phyloP scores from a whole-genome alignment of 1,140 invertebrate genomes.

The Drosophila ercepeae region DNA sequence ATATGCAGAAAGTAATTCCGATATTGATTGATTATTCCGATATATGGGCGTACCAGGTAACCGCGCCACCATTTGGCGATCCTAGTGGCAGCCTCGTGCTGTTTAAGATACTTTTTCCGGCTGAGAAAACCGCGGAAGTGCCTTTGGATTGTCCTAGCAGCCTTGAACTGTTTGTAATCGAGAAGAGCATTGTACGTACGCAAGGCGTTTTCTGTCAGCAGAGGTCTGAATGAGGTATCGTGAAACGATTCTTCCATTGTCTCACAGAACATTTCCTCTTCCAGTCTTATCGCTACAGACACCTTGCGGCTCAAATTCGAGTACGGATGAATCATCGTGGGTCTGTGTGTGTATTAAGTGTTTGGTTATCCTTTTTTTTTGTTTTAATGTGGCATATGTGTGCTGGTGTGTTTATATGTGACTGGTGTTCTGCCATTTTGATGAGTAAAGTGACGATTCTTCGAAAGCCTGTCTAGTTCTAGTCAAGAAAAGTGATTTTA shows the following conservation, averaged over 20 bases:
- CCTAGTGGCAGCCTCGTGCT: constrained; percentile 8
- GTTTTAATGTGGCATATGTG: neutral
- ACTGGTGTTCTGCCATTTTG: no score
- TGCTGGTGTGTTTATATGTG: neutral
- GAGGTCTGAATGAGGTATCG: neutral
- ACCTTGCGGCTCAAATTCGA: neutral
- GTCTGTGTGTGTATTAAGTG: neutral
- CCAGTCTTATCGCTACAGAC: neutral
- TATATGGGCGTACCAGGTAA: neutral
- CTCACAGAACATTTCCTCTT: neutral
- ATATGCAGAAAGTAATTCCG: neutral
- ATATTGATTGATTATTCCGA: neutral
- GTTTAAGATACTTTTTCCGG: rapidly evolving
- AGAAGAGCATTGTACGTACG: constrained; percentile 11
- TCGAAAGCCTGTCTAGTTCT: no score
- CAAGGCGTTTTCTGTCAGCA: neutral
- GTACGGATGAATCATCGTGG: no score
- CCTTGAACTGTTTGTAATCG: constrained; percentile 66
- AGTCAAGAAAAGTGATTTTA: no score
- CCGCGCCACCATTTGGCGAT: constrained; percentile 51
- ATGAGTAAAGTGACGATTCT: neutral
- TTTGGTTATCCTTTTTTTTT: no score
- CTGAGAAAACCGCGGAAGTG: constrained; percentile 36
- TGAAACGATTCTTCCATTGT: neutral
- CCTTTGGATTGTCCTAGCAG: constrained; percentile 58